Percentiles rank a stretch among this genome's conserved stretches.
Conservation (phyloP, 2,797 vertebrate genomes). For the Triplophysa bombifrons region DNA sequence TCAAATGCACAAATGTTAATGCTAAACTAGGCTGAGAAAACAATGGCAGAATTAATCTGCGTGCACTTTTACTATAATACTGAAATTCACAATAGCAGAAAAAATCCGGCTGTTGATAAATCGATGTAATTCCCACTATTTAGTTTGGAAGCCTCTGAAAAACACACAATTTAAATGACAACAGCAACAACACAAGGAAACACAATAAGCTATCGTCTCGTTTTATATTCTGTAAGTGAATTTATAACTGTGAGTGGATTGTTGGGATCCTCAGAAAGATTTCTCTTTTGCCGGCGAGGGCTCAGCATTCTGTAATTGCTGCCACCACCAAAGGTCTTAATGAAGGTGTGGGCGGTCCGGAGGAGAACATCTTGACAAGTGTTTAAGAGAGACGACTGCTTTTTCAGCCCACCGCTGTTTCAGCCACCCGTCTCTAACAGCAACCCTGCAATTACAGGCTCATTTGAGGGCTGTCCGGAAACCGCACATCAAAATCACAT, state of each 20-base stretch:
- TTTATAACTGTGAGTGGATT: background rate
- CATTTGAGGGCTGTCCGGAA: constrained; percentile 35
- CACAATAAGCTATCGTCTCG: constrained; percentile 12
- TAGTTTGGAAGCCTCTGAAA: background rate
- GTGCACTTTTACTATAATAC: background rate
- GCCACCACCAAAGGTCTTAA: constrained; percentile 65
- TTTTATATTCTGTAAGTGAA: constrained; percentile 1
- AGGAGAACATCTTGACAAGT: constrained; percentile 49
- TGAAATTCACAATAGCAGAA: background rate
- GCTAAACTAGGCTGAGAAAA: background rate
- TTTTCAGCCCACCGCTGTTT: constrained; percentile 38
- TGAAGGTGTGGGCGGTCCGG: constrained; percentile 58
- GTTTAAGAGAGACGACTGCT: constrained; percentile 48
- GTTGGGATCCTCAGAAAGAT: background rate
- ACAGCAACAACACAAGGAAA: background rate
- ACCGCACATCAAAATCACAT: constrained; percentile 26
- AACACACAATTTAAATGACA: background rate
- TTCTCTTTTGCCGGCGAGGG: constrained; percentile 32
- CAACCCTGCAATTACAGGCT: constrained; percentile 65
- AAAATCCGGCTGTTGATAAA: background rate
- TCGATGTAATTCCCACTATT: background rate
- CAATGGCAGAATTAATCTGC: background rate
- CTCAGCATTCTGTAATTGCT: constrained; percentile 64
- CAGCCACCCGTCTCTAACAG: constrained; percentile 47
- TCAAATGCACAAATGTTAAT: background rate